Evolutionary conservation across 92 coral and sea anemone species (phyloP), one percentile per base, ranked within the genome.

Genomic region (Porites evermanni): DNA sequence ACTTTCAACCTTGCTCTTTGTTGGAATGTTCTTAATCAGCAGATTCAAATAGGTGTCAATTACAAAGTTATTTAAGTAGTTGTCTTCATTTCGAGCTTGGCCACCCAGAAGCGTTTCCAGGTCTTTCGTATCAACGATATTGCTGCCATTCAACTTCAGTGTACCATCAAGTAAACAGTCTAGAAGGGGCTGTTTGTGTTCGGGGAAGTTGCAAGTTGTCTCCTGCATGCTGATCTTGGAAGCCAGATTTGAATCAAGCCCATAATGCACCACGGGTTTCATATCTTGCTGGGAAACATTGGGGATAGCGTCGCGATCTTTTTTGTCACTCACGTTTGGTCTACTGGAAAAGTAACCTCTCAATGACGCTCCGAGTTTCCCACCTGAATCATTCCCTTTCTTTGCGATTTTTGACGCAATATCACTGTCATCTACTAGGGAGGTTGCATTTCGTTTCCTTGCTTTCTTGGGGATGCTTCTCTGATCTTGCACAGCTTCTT

Each of bases 111-210:
- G 86, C 4, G 18, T 58, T 70, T 64, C 56, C 19, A 88, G 91
- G 63, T 88, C 91, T 24, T 83, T 74, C 16, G 53, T 18, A 51
- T 77, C 84, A 19, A 88, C 75, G 21, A 82, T n/a, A 69, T 65
- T 79, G 70, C 84, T 63, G 26, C 69, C 76, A 29, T 74, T 87
- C 17, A 87, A 81, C 67, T 74, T 74, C 20, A 84, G 84, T 53
- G 90, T 53, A 68, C 83, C 85, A 54, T 86, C 83, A 80, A 86
- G 81, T 59, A 91, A 70, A 77, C 82, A 67, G 69, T 86, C 54
- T 64, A 90, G 74, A 70, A 90, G 91, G 38, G 88, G 91, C 79
- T 90, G 68, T 87, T 70, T 90, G 79, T 81, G 64, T 44, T 58
- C 51, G n/a, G 90, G 88, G 61, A 90, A 87, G 53, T 64, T 64